These are phyloP conservation scores for Lysiphlebus fabarum DNA, from an alignment of 1,140 invertebrate genomes.

Conservation along the genomic window DNA sequence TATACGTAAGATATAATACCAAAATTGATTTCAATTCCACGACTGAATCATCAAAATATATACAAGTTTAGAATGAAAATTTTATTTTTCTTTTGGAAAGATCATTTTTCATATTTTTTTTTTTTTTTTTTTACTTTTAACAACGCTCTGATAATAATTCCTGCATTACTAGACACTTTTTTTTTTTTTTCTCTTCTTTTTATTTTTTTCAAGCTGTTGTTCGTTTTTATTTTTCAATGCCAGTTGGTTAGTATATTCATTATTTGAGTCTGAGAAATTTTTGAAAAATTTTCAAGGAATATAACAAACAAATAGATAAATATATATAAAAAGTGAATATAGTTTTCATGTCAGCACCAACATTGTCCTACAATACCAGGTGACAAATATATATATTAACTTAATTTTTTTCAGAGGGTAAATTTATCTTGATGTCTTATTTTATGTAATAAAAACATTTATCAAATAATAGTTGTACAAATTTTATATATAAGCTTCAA, in stretches of 20 bases:
- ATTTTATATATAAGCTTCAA: too few species aligned
- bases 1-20: slow-evolving; percentile 26
- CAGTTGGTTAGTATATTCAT: too few species aligned
- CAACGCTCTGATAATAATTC: slow-evolving; percentile 43
- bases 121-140: slow-evolving; percentile 35
- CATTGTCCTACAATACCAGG: slow-evolving; percentile 35
- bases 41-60: too few species aligned
- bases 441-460: background rate
- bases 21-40: slow-evolving; percentile 42
- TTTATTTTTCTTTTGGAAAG: slow-evolving; percentile 37
- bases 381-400: slow-evolving; percentile 35
- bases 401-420: too few species aligned
- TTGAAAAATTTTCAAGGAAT: too few species aligned
- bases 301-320: too few species aligned
- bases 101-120: slow-evolving; percentile 55
- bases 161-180: slow-evolving; percentile 49
- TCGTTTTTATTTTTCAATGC: too few species aligned
- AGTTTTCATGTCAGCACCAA: slow-evolving; percentile 22
- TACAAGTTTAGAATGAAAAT: too few species aligned
- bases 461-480: too few species aligned
- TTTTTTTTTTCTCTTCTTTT: slow-evolving; percentile 11
- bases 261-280: too few species aligned
- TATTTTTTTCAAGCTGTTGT: slow-evolving; percentile 1
- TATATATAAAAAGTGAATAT: too few species aligned
- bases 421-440: background rate